Evolutionary conservation across 92 coral and sea anemone species (phyloP).

Genomic region (Epizoanthus stellaris): DNA sequence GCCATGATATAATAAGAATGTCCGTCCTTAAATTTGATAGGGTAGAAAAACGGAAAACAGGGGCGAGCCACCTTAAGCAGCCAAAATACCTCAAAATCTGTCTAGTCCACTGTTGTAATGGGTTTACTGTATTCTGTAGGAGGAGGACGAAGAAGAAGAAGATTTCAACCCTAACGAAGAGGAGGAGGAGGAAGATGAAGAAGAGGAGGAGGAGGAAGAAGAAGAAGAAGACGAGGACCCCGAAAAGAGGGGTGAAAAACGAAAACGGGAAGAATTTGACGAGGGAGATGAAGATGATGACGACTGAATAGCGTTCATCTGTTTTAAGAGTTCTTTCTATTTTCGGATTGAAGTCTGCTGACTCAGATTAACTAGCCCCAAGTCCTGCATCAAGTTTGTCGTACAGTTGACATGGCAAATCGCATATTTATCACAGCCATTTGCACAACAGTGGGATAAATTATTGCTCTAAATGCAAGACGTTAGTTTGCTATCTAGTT

Average conservation of each 20-base stretch:
- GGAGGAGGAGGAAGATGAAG: slow-evolving; percentile 92
- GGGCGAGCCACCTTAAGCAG: too few species aligned
- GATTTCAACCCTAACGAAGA: slow-evolving; percentile 96
- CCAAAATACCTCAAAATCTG: too few species aligned
- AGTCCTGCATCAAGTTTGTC: neutral
- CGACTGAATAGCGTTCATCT: slow-evolving; percentile 46
- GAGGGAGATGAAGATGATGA: slow-evolving; percentile 82
- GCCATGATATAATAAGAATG: too few species aligned
- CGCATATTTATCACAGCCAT: slow-evolving; percentile 1
- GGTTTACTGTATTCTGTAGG: neutral
- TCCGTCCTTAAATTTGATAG: too few species aligned
- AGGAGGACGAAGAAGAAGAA: slow-evolving; percentile 96
- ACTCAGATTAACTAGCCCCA: neutral
- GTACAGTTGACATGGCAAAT: neutral
- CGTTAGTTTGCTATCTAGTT: neutral
- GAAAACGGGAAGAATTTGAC: slow-evolving; percentile 78
- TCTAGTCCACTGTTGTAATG: neutral
- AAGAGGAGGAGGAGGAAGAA: slow-evolving; percentile 85
- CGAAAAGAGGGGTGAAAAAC: slow-evolving; percentile 77
- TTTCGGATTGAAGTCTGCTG: slow-evolving; percentile 21
- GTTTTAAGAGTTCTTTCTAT: slow-evolving; percentile 38
- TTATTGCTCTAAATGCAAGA: neutral
- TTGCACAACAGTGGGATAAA: neutral
- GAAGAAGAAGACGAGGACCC: slow-evolving; percentile 63
- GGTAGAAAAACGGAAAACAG: too few species aligned